A percentile compares a stretch with the other conserved stretches of the same genome.
Evolutionary conservation across 2,888 invertebrate genomes (phyloP).

Genomic region (Mythimna ferrago): DNA sequence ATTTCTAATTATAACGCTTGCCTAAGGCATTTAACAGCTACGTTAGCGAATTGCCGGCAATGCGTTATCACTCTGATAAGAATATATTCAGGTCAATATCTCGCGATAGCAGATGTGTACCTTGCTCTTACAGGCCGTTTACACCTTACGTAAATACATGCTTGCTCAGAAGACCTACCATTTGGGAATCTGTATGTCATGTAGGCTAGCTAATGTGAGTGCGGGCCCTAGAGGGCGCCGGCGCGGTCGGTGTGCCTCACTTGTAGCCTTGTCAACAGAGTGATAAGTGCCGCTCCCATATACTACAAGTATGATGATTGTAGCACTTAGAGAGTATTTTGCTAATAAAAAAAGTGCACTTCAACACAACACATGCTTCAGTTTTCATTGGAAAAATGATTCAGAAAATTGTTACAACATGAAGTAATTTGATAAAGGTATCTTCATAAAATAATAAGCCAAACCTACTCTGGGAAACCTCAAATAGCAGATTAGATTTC

Average conservation of each 20-base stretch:
- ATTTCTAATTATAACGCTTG: slow-evolving; percentile 73
- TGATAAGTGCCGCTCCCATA: slow-evolving; percentile 73
- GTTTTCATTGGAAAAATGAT: slow-evolving; percentile 28
- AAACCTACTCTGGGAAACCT: background rate
- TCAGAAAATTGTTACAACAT: slow-evolving; percentile 9
- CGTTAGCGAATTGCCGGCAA: slow-evolving; percentile 60
- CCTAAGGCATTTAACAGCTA: slow-evolving; percentile 71
- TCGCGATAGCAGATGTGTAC: slow-evolving; percentile 74
- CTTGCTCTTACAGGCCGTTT: slow-evolving; percentile 13
- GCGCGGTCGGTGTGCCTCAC: background rate
- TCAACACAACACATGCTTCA: background rate
- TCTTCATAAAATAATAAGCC: slow-evolving; percentile 7
- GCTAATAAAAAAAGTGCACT: slow-evolving; percentile 34
- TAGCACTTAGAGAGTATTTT: slow-evolving; percentile 57
- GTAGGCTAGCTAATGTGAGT: background rate
- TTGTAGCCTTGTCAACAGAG: slow-evolving; percentile 39
- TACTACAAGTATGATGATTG: slow-evolving; percentile 46
- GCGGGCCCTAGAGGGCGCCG: background rate
- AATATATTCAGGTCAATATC: slow-evolving; percentile 87
- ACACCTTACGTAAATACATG: slow-evolving; percentile 15
- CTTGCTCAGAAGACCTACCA: background rate
- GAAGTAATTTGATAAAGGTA: background rate
- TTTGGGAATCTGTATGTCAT: background rate
- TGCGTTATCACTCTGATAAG: slow-evolving; percentile 81
- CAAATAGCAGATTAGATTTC: slow-evolving; percentile 2